phyloP scores from a whole-genome alignment of 2,888 invertebrate species.

The Ichneumoninae sp. region DNA sequence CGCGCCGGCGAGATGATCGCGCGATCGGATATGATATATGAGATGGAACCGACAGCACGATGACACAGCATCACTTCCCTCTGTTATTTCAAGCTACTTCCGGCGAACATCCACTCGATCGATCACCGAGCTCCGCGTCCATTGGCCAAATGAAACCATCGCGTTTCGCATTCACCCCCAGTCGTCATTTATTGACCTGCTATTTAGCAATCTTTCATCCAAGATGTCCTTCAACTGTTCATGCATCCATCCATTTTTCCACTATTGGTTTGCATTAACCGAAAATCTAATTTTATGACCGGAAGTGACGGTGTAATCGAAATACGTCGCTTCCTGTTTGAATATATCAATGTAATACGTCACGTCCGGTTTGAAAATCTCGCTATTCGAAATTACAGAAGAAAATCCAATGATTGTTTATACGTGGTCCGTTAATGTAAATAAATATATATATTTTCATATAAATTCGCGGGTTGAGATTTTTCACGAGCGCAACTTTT shows the following conservation, averaged over 20 bases:
- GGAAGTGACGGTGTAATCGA: no score
- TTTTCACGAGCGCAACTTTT: neutral
- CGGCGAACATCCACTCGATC: constrained; percentile 10
- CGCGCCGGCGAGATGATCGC: constrained; percentile 43
- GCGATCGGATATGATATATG: constrained; percentile 37
- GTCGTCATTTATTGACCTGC: neutral
- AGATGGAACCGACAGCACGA: constrained; percentile 53
- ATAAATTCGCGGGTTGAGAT: no score
- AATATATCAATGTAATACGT: no score
- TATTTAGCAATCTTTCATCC: constrained; percentile 1
- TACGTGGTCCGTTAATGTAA: no score
- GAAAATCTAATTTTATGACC: no score
- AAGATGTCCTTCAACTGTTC: neutral
- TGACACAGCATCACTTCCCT: constrained; percentile 38
- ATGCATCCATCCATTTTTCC: no score
- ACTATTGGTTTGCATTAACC: no score
- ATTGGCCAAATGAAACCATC: constrained; percentile 8
- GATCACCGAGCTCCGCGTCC: constrained; percentile 21
- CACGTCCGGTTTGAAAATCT: no score
- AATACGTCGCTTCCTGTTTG: no score
- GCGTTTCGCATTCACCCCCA: neutral
- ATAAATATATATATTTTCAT: no score
- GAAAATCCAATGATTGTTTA: no score
- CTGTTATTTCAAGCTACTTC: constrained; percentile 29
- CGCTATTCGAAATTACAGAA: no score